phyloP scores from a whole-genome alignment of 2,888 invertebrate genomes.

The Brassicogethes aeneus region DNA sequence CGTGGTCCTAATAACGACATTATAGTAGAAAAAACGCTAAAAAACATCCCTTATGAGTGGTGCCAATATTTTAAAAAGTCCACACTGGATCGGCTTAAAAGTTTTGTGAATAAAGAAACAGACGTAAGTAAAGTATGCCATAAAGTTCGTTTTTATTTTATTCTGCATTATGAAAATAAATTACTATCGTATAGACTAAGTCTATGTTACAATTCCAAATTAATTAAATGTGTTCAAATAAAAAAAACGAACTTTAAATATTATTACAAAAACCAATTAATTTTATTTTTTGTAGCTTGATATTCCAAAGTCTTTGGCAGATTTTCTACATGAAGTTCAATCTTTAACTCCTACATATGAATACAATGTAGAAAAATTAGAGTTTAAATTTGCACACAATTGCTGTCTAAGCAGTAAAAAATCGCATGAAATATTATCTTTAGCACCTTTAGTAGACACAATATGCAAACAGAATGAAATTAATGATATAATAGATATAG shows the following conservation, averaged over 20 bases:
- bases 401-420: constrained; percentile 51
- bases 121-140: no score
- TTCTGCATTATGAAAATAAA: no score
- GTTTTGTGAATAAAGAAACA: background rate
- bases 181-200: no score
- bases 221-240: no score
- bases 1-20: constrained; percentile 57
- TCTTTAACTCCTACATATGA: constrained; percentile 34
- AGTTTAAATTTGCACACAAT: constrained; percentile 29
- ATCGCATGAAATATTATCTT: constrained; percentile 57
- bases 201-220: no score
- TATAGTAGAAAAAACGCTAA: constrained; percentile 46
- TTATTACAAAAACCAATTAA: no score
- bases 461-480: constrained; percentile 43
- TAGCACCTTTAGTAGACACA: constrained; percentile 48
- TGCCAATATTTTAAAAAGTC: constrained; percentile 38
- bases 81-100: constrained; percentile 38
- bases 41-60: constrained; percentile 48
- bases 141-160: no score
- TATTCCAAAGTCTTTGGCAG: constrained; percentile 38
- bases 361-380: constrained; percentile 5
- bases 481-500: constrained; percentile 58
- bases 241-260: no score
- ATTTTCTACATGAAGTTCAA: constrained; percentile 35
- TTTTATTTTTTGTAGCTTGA: no score